phyloP scores from a whole-genome alignment of 1,140 invertebrate species.

The Ceratoteleas bidentatus region DNA sequence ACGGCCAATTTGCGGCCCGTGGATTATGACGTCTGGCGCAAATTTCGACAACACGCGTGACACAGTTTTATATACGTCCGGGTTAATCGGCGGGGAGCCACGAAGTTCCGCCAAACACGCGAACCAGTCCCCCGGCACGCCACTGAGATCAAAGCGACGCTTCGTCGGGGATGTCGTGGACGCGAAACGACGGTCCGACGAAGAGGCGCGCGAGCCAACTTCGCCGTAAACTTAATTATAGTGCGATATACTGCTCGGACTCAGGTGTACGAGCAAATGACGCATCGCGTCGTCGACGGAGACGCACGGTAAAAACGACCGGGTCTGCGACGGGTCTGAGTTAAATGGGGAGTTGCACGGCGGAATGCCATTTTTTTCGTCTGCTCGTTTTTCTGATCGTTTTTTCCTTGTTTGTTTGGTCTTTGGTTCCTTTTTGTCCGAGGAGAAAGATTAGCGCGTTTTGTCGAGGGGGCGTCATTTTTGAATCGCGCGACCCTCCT shows the following conservation, averaged over 20 bases:
- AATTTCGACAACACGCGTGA: slow-evolving; percentile 17
- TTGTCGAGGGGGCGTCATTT: slow-evolving; percentile 58
- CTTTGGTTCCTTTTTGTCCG: slow-evolving; percentile 6
- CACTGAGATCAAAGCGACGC: slow-evolving; percentile 58
- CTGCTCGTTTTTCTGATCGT: not conserved
- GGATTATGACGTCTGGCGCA: slow-evolving; percentile 21
- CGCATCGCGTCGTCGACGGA: slow-evolving; percentile 30
- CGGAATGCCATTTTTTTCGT: too few species aligned
- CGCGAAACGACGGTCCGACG: slow-evolving; percentile 50
- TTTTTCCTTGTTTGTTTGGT: slow-evolving; percentile 4
- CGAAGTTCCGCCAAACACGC: slow-evolving; percentile 9
- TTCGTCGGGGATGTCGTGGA: slow-evolving; percentile 37
- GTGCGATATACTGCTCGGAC: slow-evolving; percentile 56
- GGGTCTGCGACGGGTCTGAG: not conserved
- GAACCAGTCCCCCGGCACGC: slow-evolving; percentile 25
- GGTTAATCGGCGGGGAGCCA: slow-evolving; percentile 24
- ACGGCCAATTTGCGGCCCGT: slow-evolving; percentile 14
- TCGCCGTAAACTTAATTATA: slow-evolving; percentile 63
- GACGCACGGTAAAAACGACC: slow-evolving; percentile 17
- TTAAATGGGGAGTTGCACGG: too few species aligned
- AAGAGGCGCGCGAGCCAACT: slow-evolving; percentile 55
- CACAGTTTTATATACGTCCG: slow-evolving; percentile 20
- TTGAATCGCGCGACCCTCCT: slow-evolving; percentile 60
- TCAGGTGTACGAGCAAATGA: slow-evolving; percentile 58
- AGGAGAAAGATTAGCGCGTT: slow-evolving; percentile 58